These are phyloP conservation scores for Pecten maximus DNA, from an alignment of 2,888 invertebrate genomes.

Conservation along the genomic window DNA sequence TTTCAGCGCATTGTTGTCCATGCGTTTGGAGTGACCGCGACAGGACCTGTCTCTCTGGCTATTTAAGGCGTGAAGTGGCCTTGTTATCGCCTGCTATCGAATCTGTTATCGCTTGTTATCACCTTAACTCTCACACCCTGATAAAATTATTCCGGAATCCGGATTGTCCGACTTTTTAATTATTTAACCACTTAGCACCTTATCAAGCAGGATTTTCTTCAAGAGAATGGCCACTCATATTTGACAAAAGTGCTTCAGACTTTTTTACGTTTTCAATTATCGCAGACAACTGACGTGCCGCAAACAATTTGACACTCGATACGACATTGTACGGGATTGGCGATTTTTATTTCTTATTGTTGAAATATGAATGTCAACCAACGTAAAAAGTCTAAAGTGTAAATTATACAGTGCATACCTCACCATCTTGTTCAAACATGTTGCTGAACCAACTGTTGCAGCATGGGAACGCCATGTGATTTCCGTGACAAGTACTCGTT, in stretches of 20 bases:
- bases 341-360: neutral
- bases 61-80: conserved; percentile 14
- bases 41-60: neutral
- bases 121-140: neutral
- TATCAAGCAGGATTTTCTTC: neutral
- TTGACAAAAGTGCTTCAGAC: neutral
- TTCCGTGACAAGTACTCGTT: neutral
- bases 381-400: neutral
- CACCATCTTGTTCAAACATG: neutral
- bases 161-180: conserved; percentile 13
- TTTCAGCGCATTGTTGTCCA: neutral
- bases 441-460: neutral
- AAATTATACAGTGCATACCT: neutral
- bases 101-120: conserved; percentile 29
- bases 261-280: neutral
- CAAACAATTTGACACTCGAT: neutral
- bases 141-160: neutral
- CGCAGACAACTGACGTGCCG: neutral
- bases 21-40: neutral
- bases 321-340: neutral
- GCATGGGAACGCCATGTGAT: neutral
- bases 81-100: conserved; percentile 26
- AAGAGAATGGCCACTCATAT: neutral
- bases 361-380: neutral
- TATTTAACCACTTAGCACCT: conserved; percentile 11